phyloP scores from a whole-genome alignment of 2,888 invertebrate genomes.

The Xestia ashworthii region DNA sequence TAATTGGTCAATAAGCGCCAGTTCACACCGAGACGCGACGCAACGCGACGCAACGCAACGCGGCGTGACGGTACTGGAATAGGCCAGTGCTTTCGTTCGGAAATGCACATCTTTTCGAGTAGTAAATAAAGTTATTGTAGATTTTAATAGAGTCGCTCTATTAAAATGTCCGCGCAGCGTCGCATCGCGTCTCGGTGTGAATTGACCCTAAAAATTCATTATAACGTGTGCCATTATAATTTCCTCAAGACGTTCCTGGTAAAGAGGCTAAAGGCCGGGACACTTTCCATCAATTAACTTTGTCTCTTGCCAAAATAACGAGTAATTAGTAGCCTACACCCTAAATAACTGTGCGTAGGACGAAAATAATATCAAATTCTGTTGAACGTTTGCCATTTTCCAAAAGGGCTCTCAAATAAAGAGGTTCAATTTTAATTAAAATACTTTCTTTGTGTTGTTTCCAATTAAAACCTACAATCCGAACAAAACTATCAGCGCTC shows the following conservation, averaged over 20 bases:
- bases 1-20: no score
- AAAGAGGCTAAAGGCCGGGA: neutral
- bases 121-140: no score
- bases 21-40: no score
- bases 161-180: no score
- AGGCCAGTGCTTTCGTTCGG: no score
- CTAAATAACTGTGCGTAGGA: conserved; percentile 4
- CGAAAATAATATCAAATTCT: conserved; percentile 21
- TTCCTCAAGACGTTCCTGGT: neutral
- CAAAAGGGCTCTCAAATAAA: conserved; percentile 16
- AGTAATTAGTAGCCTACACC: conserved; percentile 2
- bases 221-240: neutral
- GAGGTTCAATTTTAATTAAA: conserved; percentile 46
- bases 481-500: conserved; percentile 35
- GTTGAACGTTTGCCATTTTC: conserved; percentile 10
- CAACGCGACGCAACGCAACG: no score
- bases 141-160: no score
- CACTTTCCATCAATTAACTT: neutral
- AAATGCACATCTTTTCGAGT: no score
- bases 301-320: conserved; percentile 3
- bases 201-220: neutral
- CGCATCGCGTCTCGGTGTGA: no score
- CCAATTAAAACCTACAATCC: conserved; percentile 37
- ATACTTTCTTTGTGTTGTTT: conserved; percentile 44
- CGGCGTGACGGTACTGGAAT: no score